Conservation (phyloP, 1,140 invertebrate genomes). For the Aphaenogaster ashmeadi region DNA sequence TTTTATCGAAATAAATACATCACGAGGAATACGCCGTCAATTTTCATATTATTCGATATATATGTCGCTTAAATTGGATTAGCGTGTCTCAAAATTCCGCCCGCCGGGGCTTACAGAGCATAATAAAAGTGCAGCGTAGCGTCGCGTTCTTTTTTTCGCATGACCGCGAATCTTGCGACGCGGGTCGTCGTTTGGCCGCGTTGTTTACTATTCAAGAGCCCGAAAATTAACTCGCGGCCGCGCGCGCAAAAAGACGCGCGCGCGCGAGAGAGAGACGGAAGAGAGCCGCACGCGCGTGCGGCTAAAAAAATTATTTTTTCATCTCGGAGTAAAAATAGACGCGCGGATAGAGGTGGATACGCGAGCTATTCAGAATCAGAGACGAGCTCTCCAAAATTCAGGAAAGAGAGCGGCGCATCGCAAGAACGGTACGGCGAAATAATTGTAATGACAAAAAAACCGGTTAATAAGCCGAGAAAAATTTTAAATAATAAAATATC, state of each 20-base stretch:
- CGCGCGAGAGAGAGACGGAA: conserved; percentile 2
- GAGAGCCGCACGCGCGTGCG: not conserved
- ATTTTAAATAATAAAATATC: conserved; percentile 48
- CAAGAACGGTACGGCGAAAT: conserved; percentile 21
- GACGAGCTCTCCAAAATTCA: conserved; percentile 55
- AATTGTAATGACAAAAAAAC: conserved; percentile 43
- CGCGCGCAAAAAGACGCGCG: conserved; percentile 49
- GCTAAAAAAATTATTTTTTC: conserved; percentile 62
- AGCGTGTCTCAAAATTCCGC: conserved; percentile 9
- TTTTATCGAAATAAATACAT: conserved; percentile 58
- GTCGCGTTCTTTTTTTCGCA: conserved; percentile 8
- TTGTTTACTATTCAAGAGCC: conserved; percentile 63
- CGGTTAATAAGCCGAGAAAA: conserved; percentile 25
- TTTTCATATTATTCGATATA: conserved; percentile 45
- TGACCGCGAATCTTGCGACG: conserved; percentile 57
- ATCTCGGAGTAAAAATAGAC: conserved; percentile 63
- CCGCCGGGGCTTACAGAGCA: not conserved
- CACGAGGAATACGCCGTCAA: conserved; percentile 23
- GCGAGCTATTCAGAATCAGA: conserved; percentile 54
- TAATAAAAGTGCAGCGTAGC: not conserved
- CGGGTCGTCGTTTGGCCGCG: conserved; percentile 28
- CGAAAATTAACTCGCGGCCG: conserved; percentile 56
- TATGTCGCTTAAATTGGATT: conserved; percentile 35
- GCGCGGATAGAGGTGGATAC: conserved; percentile 25
- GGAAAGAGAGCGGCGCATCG: conserved; percentile 19